A percentile compares a stretch with the other conserved stretches of the same genome.
phyloP scores from a whole-genome alignment of 2,888 invertebrate genomes.

The Gibbula magus region DNA sequence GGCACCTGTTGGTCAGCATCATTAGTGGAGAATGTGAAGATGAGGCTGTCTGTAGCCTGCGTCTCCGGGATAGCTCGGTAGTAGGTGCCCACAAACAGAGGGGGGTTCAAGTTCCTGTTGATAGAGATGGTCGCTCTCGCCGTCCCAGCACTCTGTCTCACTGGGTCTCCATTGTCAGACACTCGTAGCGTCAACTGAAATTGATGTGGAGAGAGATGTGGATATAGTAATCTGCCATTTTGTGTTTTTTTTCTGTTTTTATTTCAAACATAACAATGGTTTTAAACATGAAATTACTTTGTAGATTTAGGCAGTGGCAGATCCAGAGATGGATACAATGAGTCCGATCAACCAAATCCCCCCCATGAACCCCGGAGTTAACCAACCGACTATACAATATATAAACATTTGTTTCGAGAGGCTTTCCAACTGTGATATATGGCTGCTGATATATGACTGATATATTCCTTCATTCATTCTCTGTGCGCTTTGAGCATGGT shows the following conservation, averaged over 20 bases:
- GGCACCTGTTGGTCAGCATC: constrained; percentile 32
- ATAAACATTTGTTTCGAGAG: no score
- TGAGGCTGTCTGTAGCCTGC: background rate
- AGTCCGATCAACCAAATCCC: no score
- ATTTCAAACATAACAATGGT: no score
- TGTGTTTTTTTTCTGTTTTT: background rate
- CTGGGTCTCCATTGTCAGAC: constrained; percentile 23
- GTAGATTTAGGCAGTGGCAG: no score
- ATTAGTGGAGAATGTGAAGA: constrained; percentile 22
- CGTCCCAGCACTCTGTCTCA: background rate
- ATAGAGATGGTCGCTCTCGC: constrained; percentile 35
- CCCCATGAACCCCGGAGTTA: no score
- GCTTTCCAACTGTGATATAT: no score
- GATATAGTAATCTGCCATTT: background rate
- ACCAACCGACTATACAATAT: no score
- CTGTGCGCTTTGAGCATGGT: no score
- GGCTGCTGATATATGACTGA: no score
- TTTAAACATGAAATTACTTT: no score
- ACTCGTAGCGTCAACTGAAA: constrained; percentile 26
- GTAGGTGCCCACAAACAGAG: constrained; percentile 7
- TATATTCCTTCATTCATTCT: no score
- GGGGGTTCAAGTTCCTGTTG: constrained; percentile 31
- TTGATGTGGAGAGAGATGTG: background rate
- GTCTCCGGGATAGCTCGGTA: constrained; percentile 11
- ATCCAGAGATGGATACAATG: no score